A percentile compares a stretch with the other conserved stretches of the same genome.
phyloP scores from a whole-genome alignment of 2,888 invertebrate species.

The Oegoconia quadripuncta region DNA sequence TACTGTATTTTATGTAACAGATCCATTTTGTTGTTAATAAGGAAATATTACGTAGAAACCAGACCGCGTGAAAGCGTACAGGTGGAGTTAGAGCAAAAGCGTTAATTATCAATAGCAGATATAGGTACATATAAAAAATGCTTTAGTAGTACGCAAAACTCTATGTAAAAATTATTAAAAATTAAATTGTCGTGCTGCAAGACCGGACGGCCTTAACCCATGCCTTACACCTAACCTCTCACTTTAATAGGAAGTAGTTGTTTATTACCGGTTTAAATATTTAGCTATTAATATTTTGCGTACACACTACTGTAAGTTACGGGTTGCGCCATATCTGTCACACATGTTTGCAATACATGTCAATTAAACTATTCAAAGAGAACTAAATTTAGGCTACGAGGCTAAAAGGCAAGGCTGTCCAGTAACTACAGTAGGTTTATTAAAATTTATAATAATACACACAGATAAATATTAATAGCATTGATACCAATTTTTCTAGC shows the following conservation, averaged over 20 bases:
- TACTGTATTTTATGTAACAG: no score
- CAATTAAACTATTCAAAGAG: no score
- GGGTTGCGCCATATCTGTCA: background rate
- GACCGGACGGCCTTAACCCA: conserved; percentile 29
- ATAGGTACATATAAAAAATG: background rate
- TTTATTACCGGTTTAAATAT: conserved; percentile 1
- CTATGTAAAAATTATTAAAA: background rate
- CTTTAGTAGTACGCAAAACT: background rate
- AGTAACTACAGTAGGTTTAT: no score
- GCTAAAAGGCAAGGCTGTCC: no score
- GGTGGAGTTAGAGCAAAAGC: conserved; percentile 9
- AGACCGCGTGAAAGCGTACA: conserved; percentile 13
- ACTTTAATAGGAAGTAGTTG: conserved; percentile 24
- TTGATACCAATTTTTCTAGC: no score
- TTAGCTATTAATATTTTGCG: conserved; percentile 1
- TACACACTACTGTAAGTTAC: background rate
- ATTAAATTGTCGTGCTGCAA: background rate
- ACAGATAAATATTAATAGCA: no score
- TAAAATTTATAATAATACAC: no score
- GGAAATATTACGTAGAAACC: conserved; percentile 16
- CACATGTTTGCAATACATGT: no score
- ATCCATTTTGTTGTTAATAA: conserved; percentile 5
- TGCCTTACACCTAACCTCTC: conserved; percentile 22
- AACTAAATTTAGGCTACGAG: no score
- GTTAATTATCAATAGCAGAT: conserved; percentile 10